Evolutionary conservation across 2,797 vertebrate genomes (phyloP).

Genomic region (Heliangelus exortis): DNA sequence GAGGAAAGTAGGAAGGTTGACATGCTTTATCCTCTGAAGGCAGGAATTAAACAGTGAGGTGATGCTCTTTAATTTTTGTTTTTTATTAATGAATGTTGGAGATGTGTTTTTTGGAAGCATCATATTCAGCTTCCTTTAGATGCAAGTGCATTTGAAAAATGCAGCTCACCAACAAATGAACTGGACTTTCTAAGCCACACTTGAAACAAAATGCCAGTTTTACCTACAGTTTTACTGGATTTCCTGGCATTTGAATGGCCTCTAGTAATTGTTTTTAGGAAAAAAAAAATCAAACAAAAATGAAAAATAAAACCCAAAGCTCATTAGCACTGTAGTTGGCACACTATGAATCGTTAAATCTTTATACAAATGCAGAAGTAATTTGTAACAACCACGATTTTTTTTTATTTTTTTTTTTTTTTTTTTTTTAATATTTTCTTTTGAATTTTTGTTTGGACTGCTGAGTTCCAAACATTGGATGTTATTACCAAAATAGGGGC

Average conservation of each 20-base stretch:
- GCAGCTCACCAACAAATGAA: conserved; percentile 4
- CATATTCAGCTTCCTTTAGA: conserved; percentile 23
- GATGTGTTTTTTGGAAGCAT: neutral
- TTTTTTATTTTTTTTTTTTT: neutral
- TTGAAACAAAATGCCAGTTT: conserved; percentile 65
- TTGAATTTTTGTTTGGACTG: neutral
- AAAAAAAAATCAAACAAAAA: conserved; percentile 47
- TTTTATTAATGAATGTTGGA: conserved; percentile 2
- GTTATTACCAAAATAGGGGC: neutral
- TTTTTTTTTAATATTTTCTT: neutral
- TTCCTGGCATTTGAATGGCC: conserved; percentile 49
- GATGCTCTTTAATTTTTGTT: conserved; percentile 2
- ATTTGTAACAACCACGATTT: conserved; percentile 52
- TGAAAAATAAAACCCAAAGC: conserved; percentile 45
- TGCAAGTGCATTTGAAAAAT: neutral
- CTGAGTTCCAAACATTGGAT: neutral
- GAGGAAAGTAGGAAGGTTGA: conserved; percentile 19
- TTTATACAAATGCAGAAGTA: conserved; percentile 59
- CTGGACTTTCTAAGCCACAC: conserved; percentile 22
- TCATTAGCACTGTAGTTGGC: conserved; percentile 57
- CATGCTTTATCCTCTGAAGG: conserved; percentile 3
- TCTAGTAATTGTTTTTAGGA: conserved; percentile 59
- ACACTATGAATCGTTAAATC: conserved; percentile 56
- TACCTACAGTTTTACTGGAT: conserved; percentile 63
- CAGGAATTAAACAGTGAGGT: neutral